Base-by-base conservation (phyloP, 1,140 invertebrate species). In the Hyposmocoma kahamanoa region DNA sequence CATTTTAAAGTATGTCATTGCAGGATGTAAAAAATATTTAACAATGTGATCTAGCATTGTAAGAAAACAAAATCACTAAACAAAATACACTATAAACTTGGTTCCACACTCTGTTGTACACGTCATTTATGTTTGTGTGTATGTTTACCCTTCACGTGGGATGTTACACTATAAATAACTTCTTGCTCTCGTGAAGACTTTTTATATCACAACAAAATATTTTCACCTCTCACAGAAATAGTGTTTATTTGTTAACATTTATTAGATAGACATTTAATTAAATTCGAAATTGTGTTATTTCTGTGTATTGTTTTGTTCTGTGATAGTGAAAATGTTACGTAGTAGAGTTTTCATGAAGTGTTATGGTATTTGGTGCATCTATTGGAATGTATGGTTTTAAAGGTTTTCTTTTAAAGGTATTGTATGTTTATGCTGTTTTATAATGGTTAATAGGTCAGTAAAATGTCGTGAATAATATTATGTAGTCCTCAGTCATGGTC, bases 151-250 rank as follows among this genome's bases (percentile, higher is more conserved):
- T 67, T 73, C 68, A 82, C 67, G 72, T 80, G 72, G 76, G 70
- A 70, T 67, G 73, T 54, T 75, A 11, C 63, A 75, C 75, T 83
- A 83, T 72, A 74, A 76, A 79, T 83, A 83, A 67, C 64, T 67
- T 72, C 61, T 62, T 63, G 64, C 64, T 65, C n/a, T n/a, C n/a
- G 61, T 64, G 59, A 46, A 59, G 58, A 64, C 54, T 61, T 17
- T 21, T 42, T 42, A 22, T 28, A 2, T 21, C 6, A 36, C 32
- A 21, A 41, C 5, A 41, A 18, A 28, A 11, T 28, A 11, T 38
- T 38, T 38, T 6, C 34, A 8, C 17, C 34, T 38, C 17, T 8
- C n/a, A n/a, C n/a, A n/a, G n/a, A 38, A 13, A 6, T 38, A 6
- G 13, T 15, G 5, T 6, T 8, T 6, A 15, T 28, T 6, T 4